Evolutionary conservation across 2,797 vertebrate genomes (phyloP).

Genomic region (Anabas testudineus): DNA sequence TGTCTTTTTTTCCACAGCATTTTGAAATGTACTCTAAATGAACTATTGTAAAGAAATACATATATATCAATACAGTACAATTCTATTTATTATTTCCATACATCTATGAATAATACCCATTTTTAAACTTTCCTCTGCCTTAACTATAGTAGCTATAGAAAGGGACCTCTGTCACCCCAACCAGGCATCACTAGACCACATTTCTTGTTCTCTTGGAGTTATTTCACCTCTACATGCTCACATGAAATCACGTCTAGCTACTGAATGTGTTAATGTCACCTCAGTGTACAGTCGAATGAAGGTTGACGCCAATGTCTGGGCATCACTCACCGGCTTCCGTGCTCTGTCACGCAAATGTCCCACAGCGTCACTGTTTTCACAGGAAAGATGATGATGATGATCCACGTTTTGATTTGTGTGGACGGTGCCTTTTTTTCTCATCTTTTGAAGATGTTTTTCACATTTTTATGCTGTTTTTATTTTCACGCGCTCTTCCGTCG

Average conservation of each 20-base stretch:
- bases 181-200: constrained; percentile 19
- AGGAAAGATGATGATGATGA: constrained; percentile 32
- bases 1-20: constrained; percentile 56
- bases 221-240: constrained; percentile 9
- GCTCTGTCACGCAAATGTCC: constrained; percentile 19
- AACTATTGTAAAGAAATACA: constrained; percentile 76
- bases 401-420: constrained; percentile 67
- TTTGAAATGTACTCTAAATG: constrained; percentile 70
- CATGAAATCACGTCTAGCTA: constrained; percentile 35
- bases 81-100: constrained; percentile 82
- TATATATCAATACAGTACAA: constrained; percentile 75
- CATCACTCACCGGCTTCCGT: constrained; percentile 13
- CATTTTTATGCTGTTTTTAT: constrained; percentile 15
- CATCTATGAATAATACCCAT: constrained; percentile 60
- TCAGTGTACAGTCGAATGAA: constrained; percentile 45
- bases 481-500: constrained; percentile 19
- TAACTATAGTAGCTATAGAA: constrained; percentile 74
- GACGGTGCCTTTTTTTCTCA: constrained; percentile 77
- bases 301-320: constrained; percentile 7
- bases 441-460: constrained; percentile 47
- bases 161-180: constrained; percentile 58
- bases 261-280: constrained; percentile 54
- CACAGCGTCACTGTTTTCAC: constrained; percentile 39
- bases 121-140: constrained; percentile 71
- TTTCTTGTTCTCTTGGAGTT: constrained; percentile 13